phyloP scores from a whole-genome alignment of 2,888 invertebrate species.

The Kuschelorhynchus macadamiae region DNA sequence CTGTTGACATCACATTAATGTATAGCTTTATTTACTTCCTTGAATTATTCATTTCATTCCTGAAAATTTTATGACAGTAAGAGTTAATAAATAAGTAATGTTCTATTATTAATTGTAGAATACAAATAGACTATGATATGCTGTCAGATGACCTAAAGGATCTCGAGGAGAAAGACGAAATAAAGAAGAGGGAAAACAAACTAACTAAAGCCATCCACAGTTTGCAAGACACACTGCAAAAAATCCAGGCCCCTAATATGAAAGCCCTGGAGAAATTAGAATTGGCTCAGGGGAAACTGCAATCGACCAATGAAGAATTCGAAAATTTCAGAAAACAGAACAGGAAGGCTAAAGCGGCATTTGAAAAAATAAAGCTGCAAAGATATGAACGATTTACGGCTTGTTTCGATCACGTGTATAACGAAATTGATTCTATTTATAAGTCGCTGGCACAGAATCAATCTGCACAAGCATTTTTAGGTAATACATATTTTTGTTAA shows the following conservation, averaged over 20 bases:
- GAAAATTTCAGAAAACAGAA: conserved; percentile 94
- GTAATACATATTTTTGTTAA: no score
- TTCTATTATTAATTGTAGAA: conserved; percentile 68
- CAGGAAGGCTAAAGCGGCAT: conserved; percentile 93
- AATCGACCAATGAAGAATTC: conserved; percentile 97
- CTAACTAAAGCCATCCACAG: conserved; percentile 87
- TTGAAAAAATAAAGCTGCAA: conserved; percentile 95
- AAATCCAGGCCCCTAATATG: conserved; percentile 98
- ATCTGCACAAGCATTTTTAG: conserved; percentile 66
- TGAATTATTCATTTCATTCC: no score
- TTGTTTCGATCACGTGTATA: conserved; percentile 98
- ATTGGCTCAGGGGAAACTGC: conserved; percentile 93
- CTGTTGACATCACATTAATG: no score
- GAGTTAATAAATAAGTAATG: no score
- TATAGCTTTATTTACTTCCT: no score
- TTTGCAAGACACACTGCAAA: conserved; percentile 88
- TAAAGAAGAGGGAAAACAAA: conserved; percentile 88
- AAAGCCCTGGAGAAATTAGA: conserved; percentile 94
- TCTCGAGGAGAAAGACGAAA: conserved; percentile 88
- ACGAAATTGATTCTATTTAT: conserved; percentile 98
- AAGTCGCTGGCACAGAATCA: conserved; percentile 76
- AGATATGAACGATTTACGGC: conserved; percentile 93
- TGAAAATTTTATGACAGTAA: no score
- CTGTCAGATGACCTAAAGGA: conserved; percentile 86
- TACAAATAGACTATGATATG: conserved; percentile 86